Evolutionary conservation across 2,797 vertebrate species (phyloP).

Genomic region (Tokudaia tokunoshimensis): DNA sequence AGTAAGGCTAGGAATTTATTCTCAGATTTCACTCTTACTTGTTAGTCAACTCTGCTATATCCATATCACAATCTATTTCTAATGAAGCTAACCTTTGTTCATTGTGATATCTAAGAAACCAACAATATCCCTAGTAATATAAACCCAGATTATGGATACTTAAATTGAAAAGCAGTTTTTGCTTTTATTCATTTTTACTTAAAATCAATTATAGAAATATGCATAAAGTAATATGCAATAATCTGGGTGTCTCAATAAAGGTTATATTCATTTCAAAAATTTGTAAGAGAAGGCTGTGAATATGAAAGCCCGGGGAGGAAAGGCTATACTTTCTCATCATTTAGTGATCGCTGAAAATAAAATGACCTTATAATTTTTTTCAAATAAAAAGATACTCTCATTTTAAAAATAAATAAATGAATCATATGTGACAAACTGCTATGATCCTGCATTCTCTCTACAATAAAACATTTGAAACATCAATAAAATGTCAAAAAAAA

Average conservation of each 20-base stretch:
- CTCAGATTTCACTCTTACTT: conserved; percentile 58
- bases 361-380: conserved; percentile 82
- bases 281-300: neutral
- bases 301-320: too few species aligned
- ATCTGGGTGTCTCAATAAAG: neutral
- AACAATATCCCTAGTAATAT: conserved; percentile 64
- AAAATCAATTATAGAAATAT: neutral
- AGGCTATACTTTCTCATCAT: conserved; percentile 88
- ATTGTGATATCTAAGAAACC: conserved; percentile 67
- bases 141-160: neutral
- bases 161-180: neutral
- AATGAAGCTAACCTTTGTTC: conserved; percentile 49
- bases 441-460: fast-evolving
- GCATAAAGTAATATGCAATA: neutral
- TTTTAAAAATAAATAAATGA: conserved; percentile 55
- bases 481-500: neutral
- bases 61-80: neutral
- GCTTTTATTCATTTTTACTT: neutral
- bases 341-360: conserved; percentile 81
- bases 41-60: neutral
- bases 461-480: neutral
- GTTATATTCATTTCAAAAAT: neutral
- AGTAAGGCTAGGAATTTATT: conserved; percentile 24
- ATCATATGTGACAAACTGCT: conserved; percentile 31
- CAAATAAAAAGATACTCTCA: conserved; percentile 83